Evolutionary conservation across 2,888 invertebrate genomes (phyloP), one percentile per base, ranked within the genome.

Genomic region (Drosophila monieri): DNA sequence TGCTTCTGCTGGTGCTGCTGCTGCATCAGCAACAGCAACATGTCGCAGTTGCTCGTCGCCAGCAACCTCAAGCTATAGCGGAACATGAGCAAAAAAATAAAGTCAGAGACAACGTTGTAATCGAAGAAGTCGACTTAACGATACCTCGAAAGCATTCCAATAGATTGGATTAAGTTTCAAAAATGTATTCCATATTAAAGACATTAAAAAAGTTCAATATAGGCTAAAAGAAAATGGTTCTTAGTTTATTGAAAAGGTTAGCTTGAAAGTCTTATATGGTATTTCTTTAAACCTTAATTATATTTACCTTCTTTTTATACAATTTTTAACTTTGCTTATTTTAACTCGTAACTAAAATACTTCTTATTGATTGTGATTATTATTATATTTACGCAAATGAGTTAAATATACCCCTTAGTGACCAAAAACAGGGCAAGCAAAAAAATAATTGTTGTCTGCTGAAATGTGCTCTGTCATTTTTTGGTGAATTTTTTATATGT

Each of bases 391-490:
- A 14, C 14, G 6, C n/a, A 6, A 35, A 35, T 35, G 35, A 35
- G 35, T 35, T 14, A 35, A 35, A 18, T 43, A 43, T 53, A 30
- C 53, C 41, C 43, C 5, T 18, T 9, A 41, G 3, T 14, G 25
- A 6, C 25, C 12, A 43, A 27, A 3, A 41, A 27, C 12, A 9
- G 15, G 18, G 27, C 44, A 53, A 9, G n/a, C 3, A 41, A 41
- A 10, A 5, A 23, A 23, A 30, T 39, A 53, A 62, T 60, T 73
- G 78, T 52, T 59, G 57, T 67, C 21, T 27, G 30, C 67, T 67
- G 69, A 81, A 80, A 81, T 78, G 72, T 74, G 80, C 85, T 49
- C 57, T 76, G 72, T 80, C 80, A 80, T 65, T 85, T 67, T 41
- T 41, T 41, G 18, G 39, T 10, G 39, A 41, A 10, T 41, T 18